phyloP scores from a whole-genome alignment of 35 echinoderm and acorn worm genomes.

The Strongylocentrotus purpuratus region DNA sequence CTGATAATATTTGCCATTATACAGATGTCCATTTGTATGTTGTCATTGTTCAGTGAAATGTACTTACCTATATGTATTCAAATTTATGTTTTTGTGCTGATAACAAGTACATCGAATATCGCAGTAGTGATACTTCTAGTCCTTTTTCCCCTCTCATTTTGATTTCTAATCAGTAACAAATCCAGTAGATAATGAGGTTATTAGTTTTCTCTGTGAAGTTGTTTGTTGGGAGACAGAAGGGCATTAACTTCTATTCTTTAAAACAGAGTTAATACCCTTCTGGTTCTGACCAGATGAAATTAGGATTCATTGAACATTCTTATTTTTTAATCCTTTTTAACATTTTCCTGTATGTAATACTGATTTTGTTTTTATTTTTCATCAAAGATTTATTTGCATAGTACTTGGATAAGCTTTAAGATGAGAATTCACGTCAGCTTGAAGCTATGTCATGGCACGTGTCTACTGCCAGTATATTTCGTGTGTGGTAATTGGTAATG shows the following conservation, averaged over 20 bases:
- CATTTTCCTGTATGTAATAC: background rate
- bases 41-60: background rate
- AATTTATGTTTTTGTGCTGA: background rate
- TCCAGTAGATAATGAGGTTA: background rate
- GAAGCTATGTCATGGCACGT: background rate
- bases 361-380: background rate
- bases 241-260: too few relatives aligned
- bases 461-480: background rate
- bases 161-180: background rate
- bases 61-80: background rate
- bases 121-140: too few relatives aligned
- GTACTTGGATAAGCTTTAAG: background rate
- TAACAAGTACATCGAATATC: too few relatives aligned
- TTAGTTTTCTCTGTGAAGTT: background rate
- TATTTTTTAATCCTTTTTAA: background rate
- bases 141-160: background rate
- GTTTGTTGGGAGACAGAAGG: too few relatives aligned
- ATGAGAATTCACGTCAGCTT: background rate
- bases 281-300: background rate
- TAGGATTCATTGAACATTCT: background rate
- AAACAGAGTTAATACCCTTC: too few relatives aligned
- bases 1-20: background rate
- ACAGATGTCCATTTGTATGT: background rate
- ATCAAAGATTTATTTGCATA: conserved; percentile 6
- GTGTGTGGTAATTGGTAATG: background rate